Conservation (phyloP, 1,140 invertebrate species). For the Antheraea mylitta region DNA sequence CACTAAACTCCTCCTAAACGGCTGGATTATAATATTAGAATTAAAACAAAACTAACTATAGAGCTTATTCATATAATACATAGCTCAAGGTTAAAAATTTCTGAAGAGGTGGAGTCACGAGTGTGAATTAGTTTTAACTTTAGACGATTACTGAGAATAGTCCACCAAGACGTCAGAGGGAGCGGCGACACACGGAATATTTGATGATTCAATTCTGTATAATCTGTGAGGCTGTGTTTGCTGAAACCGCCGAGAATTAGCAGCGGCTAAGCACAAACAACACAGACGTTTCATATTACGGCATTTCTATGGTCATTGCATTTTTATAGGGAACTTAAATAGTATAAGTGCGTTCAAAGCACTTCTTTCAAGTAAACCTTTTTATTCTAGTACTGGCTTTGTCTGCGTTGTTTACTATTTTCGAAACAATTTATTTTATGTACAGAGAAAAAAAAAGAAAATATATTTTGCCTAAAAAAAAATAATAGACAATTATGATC, state of each 20-base stretch:
- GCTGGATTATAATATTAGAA: no score
- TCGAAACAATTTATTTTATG: no score
- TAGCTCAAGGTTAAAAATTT: background rate
- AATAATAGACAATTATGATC: no score
- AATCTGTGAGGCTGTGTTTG: slow-evolving; percentile 34
- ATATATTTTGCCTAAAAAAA: no score
- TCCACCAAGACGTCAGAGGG: slow-evolving; percentile 13
- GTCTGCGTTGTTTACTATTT: no score
- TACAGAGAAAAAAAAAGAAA: no score
- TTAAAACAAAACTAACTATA: background rate
- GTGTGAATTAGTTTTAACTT: background rate
- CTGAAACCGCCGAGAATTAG: slow-evolving; percentile 16
- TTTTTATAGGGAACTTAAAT: no score
- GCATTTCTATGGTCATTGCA: no score
- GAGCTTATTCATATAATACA: background rate
- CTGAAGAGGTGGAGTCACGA: background rate
- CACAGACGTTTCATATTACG: background rate
- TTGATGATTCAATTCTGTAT: slow-evolving; percentile 61
- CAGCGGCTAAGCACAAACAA: background rate
- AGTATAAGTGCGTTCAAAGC: no score
- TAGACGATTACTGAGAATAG: slow-evolving; percentile 21
- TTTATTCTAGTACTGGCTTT: no score
- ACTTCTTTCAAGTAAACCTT: no score
- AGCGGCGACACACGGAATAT: slow-evolving; percentile 55
- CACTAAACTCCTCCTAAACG: no score